These are phyloP conservation scores for Rhodeus uyekii DNA, from an alignment of 2,797 vertebrate genomes.

Conservation along the genomic window DNA sequence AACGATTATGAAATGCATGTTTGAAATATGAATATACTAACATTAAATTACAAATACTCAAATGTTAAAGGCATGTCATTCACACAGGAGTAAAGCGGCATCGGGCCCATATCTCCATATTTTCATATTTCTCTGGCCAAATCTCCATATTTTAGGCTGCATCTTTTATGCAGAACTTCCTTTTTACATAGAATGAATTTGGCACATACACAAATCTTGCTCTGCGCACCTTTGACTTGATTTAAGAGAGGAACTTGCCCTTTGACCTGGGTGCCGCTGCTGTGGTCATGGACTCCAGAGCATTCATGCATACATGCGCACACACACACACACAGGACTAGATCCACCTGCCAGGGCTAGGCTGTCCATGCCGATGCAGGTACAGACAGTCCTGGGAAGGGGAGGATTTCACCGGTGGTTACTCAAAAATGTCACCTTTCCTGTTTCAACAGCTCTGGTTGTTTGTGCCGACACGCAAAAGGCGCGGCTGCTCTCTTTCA, in stretches of 20 bases:
- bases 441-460: slow-evolving; percentile 77
- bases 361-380: slow-evolving; percentile 70
- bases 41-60: too few species aligned
- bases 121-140: too few species aligned
- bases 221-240: not conserved
- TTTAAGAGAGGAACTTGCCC: slow-evolving; percentile 29
- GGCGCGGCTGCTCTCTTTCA: slow-evolving; percentile 70
- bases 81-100: not conserved
- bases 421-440: slow-evolving; percentile 86
- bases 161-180: not conserved
- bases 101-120: not conserved
- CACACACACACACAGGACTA: slow-evolving; percentile 44
- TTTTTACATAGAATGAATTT: not conserved
- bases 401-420: slow-evolving; percentile 78
- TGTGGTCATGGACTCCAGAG: slow-evolving; percentile 49
- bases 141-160: not conserved
- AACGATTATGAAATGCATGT: too few species aligned
- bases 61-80: not conserved
- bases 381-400: slow-evolving; percentile 79
- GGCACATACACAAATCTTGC: not conserved
- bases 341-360: slow-evolving; percentile 72
- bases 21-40: not conserved
- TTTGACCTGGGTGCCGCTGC: slow-evolving; percentile 57
- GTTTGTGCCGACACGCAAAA: slow-evolving; percentile 81
- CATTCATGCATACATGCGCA: slow-evolving; percentile 63